These are phyloP conservation scores for Odontesthes bonariensis DNA, from an alignment of 2,113 vertebrate genomes.

Conservation along the genomic window DNA sequence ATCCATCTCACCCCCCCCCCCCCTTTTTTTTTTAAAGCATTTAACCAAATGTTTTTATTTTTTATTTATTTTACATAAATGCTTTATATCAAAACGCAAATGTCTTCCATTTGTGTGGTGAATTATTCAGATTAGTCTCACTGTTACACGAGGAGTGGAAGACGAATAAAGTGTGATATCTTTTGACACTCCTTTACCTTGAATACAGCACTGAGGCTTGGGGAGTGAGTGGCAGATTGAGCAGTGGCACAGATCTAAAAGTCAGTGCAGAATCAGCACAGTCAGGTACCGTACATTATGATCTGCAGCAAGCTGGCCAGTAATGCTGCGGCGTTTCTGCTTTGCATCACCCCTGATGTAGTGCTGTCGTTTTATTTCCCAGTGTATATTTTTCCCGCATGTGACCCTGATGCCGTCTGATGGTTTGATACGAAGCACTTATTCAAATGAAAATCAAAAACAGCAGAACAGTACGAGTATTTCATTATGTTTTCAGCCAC, in stretches of 20 bases:
- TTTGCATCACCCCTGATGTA: conserved; percentile 6
- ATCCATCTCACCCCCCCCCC: conserved; percentile 25
- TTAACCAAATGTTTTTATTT: conserved; percentile 19
- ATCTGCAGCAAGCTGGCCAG: conserved; percentile 35
- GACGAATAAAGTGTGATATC: conserved; percentile 24
- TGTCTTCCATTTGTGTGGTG: conserved; percentile 27
- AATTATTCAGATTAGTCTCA: conserved; percentile 41
- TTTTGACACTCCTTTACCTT: conserved; percentile 35
- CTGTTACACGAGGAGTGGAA: conserved; percentile 18
- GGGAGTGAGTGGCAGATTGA: conserved; percentile 32
- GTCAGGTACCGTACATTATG: conserved; percentile 24
- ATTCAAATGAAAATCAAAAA: conserved; percentile 10
- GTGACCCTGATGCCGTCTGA: not conserved
- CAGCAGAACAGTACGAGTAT: not conserved
- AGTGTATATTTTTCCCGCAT: conserved; percentile 6
- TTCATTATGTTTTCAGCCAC: not conserved
- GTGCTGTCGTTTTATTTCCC: not conserved
- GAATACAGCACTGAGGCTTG: conserved; percentile 20
- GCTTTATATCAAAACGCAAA: conserved; percentile 50
- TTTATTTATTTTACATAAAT: conserved; percentile 14
- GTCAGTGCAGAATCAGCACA: conserved; percentile 12
- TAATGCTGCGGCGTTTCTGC: not conserved
- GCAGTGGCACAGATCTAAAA: conserved; percentile 3
- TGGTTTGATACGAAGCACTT: not conserved
- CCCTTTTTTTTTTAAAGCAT: conserved; percentile 44